phyloP scores from a whole-genome alignment of 2,113 vertebrate species.

The Tachuris rubrigastra region DNA sequence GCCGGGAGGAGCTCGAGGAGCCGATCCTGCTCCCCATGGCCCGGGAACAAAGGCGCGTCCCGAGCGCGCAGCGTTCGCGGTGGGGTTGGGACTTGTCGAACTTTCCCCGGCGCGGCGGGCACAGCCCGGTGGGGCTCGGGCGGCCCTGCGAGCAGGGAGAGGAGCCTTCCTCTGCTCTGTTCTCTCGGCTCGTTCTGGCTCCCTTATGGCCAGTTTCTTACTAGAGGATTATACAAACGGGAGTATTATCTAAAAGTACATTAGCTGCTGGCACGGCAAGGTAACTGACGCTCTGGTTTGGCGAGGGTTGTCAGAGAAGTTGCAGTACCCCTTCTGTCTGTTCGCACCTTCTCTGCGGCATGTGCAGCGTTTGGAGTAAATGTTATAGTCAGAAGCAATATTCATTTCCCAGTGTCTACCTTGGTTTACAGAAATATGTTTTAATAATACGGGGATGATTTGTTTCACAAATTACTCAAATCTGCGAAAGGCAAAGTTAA shows the following conservation, averaged over 20 bases:
- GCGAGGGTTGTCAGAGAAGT: not conserved
- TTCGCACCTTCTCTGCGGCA: not conserved
- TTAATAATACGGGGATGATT: not conserved
- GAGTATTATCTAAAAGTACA: not conserved
- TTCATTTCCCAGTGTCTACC: not conserved
- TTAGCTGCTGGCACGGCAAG: not conserved
- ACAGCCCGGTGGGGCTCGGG: not conserved
- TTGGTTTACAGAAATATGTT: not conserved
- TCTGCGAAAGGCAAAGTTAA: constrained; percentile 46
- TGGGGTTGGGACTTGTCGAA: not conserved
- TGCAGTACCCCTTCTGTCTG: not conserved
- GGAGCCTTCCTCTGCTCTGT: not conserved
- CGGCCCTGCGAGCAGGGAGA: not conserved
- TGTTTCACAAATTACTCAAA: not conserved
- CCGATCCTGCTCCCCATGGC: not conserved
- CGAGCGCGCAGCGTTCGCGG: not conserved
- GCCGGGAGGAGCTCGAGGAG: not conserved
- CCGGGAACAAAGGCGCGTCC: not conserved
- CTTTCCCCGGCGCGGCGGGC: not conserved
- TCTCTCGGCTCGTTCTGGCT: not conserved
- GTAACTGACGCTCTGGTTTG: not conserved
- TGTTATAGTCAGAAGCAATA: not conserved
- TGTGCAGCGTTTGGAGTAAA: not conserved
- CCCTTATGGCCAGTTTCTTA: not conserved
- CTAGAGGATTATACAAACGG: not conserved